Conservation (phyloP, 1,140 invertebrate species). For the Agrypnia vestita region DNA sequence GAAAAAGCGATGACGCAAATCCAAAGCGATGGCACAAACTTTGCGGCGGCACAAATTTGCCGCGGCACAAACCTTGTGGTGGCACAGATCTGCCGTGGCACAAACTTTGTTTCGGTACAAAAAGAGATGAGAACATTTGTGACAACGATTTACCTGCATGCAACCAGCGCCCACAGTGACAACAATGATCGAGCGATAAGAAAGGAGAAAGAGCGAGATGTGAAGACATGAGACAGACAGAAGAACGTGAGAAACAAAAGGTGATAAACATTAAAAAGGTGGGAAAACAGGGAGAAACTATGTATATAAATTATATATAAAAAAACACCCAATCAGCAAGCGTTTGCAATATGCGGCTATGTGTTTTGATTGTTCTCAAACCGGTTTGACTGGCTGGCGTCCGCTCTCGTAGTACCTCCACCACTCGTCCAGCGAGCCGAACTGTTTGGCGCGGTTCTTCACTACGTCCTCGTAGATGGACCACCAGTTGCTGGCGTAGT, state of each 20-base stretch:
- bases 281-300: slow-evolving; percentile 21
- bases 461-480: slow-evolving; percentile 70
- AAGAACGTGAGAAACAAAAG: slow-evolving; percentile 9
- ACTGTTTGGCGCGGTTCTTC: slow-evolving; percentile 68
- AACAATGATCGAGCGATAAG: slow-evolving; percentile 3
- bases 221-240: slow-evolving; percentile 18
- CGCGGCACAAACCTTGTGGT: too few relatives aligned
- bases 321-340: slow-evolving; percentile 43
- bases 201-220: not conserved
- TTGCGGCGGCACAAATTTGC: too few relatives aligned
- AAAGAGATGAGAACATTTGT: not conserved
- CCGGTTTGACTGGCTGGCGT: slow-evolving; percentile 23
- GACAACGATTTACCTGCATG: slow-evolving; percentile 41
- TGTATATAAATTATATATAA: slow-evolving; percentile 19
- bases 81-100: not conserved
- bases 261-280: not conserved
- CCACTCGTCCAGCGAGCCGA: slow-evolving; percentile 71
- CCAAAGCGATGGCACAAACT: too few relatives aligned
- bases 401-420: slow-evolving; percentile 69
- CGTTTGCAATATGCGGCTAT: slow-evolving; percentile 42
- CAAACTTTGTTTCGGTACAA: not conserved
- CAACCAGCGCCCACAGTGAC: slow-evolving; percentile 32
- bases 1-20: too few relatives aligned
- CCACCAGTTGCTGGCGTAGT: slow-evolving; percentile 73
- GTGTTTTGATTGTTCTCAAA: slow-evolving; percentile 44